Percentiles rank a stretch among this genome's conserved stretches.
Conservation (phyloP, 1,140 invertebrate species). For the Diorhabda sublineata region DNA sequence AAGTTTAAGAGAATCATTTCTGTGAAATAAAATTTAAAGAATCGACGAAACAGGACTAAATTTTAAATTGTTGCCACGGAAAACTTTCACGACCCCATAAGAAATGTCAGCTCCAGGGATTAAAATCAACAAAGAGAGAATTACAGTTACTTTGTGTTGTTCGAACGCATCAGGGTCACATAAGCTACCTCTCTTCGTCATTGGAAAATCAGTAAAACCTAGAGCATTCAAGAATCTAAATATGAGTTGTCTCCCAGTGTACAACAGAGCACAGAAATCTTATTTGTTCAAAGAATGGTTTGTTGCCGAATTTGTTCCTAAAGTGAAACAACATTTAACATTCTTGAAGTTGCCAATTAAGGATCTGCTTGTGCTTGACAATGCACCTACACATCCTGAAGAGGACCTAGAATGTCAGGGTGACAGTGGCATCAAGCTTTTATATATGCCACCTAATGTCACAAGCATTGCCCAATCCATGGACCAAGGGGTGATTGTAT, state of each 20-base stretch:
- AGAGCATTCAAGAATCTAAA: background rate
- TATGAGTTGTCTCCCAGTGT: background rate
- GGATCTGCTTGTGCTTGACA: background rate
- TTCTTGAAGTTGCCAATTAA: background rate
- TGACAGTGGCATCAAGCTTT: no score
- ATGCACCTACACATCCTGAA: background rate
- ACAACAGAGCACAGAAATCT: background rate
- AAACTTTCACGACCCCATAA: background rate
- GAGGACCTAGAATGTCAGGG: no score
- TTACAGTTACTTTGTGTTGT: constrained; percentile 7
- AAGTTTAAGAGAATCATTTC: background rate
- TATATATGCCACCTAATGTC: no score
- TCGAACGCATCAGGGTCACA: constrained; percentile 9
- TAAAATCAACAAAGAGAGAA: constrained; percentile 4
- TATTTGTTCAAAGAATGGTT: no score
- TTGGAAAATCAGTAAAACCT: background rate
- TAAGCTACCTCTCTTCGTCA: background rate
- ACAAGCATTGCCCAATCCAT: no score
- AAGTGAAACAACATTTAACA: background rate
- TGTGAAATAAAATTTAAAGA: background rate
- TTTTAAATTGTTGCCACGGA: background rate
- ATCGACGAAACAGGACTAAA: background rate
- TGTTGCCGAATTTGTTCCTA: background rate
- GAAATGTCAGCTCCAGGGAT: constrained; percentile 5
- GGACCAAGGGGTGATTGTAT: no score